Evolutionary conservation across 2,888 invertebrate species (phyloP).

Genomic region (Volucella inanis): DNA sequence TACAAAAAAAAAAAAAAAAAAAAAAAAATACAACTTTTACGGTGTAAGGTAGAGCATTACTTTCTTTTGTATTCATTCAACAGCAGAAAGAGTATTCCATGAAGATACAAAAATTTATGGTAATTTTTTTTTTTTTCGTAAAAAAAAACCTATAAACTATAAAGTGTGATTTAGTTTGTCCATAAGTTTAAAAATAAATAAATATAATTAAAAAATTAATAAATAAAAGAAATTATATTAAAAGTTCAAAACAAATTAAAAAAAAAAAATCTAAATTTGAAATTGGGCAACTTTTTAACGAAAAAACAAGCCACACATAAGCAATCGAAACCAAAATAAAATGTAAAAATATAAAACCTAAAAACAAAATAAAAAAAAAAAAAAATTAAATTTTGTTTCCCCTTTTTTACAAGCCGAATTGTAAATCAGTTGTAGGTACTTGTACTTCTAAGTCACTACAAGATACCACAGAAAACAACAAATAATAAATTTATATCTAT

Average conservation of each 20-base stretch:
- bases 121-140: constrained; percentile 20
- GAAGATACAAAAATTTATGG: constrained; percentile 54
- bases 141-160: constrained; percentile 12
- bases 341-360: constrained; percentile 53
- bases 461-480: constrained; percentile 27
- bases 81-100: constrained; percentile 67
- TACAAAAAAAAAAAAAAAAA: constrained; percentile 38
- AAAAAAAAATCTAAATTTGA: constrained; percentile 29
- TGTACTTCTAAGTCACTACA: constrained; percentile 36
- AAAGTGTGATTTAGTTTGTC: constrained; percentile 71
- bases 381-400: constrained; percentile 74
- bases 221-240: constrained; percentile 25
- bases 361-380: constrained; percentile 54
- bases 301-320: constrained; percentile 21
- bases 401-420: constrained; percentile 74
- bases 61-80: constrained; percentile 65
- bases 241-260: constrained; percentile 49
- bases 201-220: constrained; percentile 53
- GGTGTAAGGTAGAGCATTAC: constrained; percentile 67
- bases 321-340: constrained; percentile 72
- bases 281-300: constrained; percentile 48
- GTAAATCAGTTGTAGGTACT: constrained; percentile 27
- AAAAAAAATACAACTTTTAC: constrained; percentile 53
- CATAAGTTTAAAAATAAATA: constrained; percentile 49
- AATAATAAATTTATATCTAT: background rate